Evolutionary conservation across 2,113 vertebrate genomes (phyloP).

Genomic region (Muscicapa adusta): DNA sequence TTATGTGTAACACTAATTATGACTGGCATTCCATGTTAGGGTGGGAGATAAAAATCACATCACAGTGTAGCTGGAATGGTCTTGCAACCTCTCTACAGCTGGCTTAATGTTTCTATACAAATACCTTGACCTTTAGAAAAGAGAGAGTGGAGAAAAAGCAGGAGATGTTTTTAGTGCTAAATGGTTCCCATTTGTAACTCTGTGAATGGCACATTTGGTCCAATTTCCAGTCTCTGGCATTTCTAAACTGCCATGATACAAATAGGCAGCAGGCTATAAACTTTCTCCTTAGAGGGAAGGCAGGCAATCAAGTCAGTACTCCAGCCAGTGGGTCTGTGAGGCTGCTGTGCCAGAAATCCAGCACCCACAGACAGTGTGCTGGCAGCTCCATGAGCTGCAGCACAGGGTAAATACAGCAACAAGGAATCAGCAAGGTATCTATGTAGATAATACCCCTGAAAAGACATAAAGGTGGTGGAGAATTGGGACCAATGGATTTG

Average conservation of each 20-base stretch:
- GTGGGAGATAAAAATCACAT: constrained; percentile 40
- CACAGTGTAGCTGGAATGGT: neutral
- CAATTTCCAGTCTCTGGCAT: constrained; percentile 40
- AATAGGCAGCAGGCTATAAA: constrained; percentile 25
- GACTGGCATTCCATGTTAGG: constrained; percentile 35
- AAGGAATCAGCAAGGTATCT: neutral
- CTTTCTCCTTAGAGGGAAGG: neutral
- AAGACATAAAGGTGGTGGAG: neutral
- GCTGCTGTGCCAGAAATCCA: neutral
- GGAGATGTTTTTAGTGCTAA: constrained; percentile 16
- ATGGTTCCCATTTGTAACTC: constrained; percentile 48
- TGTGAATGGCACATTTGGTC: constrained; percentile 23
- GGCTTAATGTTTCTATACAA: constrained; percentile 47
- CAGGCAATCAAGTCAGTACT: neutral
- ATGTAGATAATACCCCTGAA: neutral
- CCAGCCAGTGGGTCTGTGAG: neutral
- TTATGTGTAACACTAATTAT: constrained; percentile 31
- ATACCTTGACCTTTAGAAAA: constrained; percentile 56
- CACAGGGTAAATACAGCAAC: neutral
- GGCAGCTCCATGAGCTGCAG: neutral
- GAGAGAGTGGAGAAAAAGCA: neutral
- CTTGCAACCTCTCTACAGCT: constrained; percentile 43
- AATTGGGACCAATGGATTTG: neutral
- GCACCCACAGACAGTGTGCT: accelerated
- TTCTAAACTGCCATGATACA: constrained; percentile 28